A percentile compares a stretch with the other conserved stretches of the same genome.
Conservation (phyloP, 2,797 vertebrate genomes). For the Danio choprae region DNA sequence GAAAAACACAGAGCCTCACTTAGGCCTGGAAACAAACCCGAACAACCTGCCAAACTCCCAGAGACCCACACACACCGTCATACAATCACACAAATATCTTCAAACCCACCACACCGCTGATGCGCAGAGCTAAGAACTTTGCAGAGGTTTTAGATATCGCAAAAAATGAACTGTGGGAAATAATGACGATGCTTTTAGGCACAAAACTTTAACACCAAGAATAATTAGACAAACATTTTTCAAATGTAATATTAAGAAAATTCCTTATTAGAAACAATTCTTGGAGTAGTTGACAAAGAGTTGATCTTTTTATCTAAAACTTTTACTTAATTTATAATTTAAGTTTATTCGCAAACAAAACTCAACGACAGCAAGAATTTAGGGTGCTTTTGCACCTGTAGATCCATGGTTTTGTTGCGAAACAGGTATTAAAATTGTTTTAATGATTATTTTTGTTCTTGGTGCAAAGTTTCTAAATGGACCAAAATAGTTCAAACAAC, state of each 20-base stretch:
- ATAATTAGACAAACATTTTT: neutral
- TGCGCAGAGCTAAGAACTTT: neutral
- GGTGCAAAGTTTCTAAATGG: too few relatives aligned
- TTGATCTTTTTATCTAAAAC: too few relatives aligned
- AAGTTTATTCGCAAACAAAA: neutral
- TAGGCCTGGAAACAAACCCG: conserved; percentile 32
- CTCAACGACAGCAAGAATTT: neutral
- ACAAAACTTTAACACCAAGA: neutral
- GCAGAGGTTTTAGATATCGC: neutral
- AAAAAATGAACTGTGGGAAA: neutral
- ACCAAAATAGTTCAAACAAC: too few relatives aligned
- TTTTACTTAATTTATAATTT: too few relatives aligned
- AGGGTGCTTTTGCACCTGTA: too few relatives aligned
- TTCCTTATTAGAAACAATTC: too few relatives aligned
- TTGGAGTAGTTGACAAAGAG: too few relatives aligned
- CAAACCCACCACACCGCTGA: neutral
- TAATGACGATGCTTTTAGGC: neutral
- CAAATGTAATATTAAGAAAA: neutral
- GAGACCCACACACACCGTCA: conserved; percentile 12
- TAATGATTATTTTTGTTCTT: too few relatives aligned
- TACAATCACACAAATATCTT: neutral
- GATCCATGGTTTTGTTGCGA: too few relatives aligned
- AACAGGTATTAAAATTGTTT: too few relatives aligned
- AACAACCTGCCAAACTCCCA: conserved; percentile 31
- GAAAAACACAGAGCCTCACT: conserved; percentile 26